phyloP scores from a whole-genome alignment of 2,888 invertebrate genomes.

The Baronia brevicornis region DNA sequence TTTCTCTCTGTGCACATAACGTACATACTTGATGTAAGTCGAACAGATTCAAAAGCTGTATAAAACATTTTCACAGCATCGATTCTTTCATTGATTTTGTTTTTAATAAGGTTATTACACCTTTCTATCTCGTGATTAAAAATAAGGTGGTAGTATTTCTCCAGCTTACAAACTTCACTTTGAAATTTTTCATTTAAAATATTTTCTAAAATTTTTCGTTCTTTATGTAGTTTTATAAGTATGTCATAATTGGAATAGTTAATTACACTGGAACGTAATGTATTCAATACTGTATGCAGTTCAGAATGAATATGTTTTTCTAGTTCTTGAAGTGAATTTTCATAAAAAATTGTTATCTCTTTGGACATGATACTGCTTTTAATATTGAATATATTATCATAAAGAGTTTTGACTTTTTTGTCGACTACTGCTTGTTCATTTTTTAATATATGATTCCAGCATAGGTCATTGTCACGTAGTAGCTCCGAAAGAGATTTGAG shows the following conservation, averaged over 20 bases:
- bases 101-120: constrained; percentile 38
- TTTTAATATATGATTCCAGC: constrained; percentile 48
- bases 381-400: constrained; percentile 35
- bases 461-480: constrained; percentile 46
- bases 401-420: constrained; percentile 39
- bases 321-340: constrained; percentile 47
- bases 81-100: constrained; percentile 44
- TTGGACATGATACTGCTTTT: constrained; percentile 47
- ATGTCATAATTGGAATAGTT: constrained; percentile 48
- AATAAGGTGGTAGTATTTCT: constrained; percentile 50
- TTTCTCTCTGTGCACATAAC: constrained; percentile 59
- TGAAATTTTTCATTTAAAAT: constrained; percentile 35
- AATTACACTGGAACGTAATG: constrained; percentile 40
- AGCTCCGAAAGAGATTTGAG: constrained; percentile 29
- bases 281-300: constrained; percentile 34
- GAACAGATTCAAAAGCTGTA: constrained; percentile 48
- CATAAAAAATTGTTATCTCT: constrained; percentile 50
- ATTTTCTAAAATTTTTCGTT: constrained; percentile 37
- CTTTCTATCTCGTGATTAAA: constrained; percentile 42
- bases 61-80: constrained; percentile 50
- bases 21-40: constrained; percentile 56
- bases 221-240: constrained; percentile 38
- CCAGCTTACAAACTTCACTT: constrained; percentile 44
- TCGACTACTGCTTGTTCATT: constrained; percentile 39
- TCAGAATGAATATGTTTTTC: constrained; percentile 47